These are phyloP conservation scores for Dipodomys stephensi DNA, from an alignment of 2,113 vertebrate genomes.

Conservation along the genomic window DNA sequence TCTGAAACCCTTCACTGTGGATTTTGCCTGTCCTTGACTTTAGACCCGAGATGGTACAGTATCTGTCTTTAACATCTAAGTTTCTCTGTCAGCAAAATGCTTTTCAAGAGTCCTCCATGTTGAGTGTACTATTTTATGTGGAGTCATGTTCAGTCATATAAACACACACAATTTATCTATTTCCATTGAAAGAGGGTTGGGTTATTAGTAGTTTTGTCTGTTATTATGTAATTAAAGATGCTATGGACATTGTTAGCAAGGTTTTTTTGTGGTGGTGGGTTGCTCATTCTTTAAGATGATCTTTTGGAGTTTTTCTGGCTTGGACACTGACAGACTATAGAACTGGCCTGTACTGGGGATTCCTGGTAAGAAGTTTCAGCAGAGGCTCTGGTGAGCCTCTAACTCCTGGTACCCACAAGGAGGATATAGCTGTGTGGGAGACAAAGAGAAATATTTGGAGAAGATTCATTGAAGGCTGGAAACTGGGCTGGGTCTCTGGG, in stretches of 20 bases:
- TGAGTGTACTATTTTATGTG: not conserved
- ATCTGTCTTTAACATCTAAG: not conserved
- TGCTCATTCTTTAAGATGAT: not conserved
- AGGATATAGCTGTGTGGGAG: not conserved
- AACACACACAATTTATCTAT: not conserved
- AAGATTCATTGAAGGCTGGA: not conserved
- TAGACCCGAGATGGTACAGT: not conserved
- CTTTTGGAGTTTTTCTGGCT: not conserved
- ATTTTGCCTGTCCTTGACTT: not conserved
- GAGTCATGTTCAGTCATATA: not conserved
- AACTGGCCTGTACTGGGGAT: not conserved
- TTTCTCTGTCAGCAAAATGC: not conserved
- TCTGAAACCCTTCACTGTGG: not conserved
- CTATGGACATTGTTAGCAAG: not conserved
- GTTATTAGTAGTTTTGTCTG: not conserved
- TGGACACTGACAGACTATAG: not conserved
- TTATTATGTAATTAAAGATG: not conserved
- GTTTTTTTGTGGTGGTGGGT: not conserved
- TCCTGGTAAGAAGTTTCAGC: not conserved
- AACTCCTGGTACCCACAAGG: not conserved
- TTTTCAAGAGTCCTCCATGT: not conserved
- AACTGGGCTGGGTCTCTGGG: not conserved
- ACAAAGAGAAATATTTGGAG: constrained; percentile 28
- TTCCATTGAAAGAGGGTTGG: not conserved
- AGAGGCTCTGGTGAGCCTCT: not conserved